Base-by-base conservation (phyloP, 2,113 vertebrate species). In the Sigmodon hispidus region DNA sequence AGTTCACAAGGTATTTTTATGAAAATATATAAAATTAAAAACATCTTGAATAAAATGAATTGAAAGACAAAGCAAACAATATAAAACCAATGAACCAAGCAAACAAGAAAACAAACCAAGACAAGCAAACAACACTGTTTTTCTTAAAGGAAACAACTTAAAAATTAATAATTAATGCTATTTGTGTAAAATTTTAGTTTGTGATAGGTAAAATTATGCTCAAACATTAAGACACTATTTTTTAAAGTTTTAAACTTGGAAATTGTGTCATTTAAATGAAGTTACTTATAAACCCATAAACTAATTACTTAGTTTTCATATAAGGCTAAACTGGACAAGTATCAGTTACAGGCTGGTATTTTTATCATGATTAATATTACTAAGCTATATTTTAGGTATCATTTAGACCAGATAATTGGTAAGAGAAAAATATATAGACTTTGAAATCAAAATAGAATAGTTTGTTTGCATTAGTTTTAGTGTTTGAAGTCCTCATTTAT, bases 331-430 rank as follows among this genome's bases (percentile, higher is more conserved):
- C 11, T 75, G 48, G 61, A 83, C 86, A 97, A 86, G 73, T 91
- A 87, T 96, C 59, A 89, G 73, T 95, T 95, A 95, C n/a, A 73
- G 59, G 29, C 72, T 96, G 94, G 90, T 73, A 84, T 84, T 94
- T 90, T 95, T 91, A 93, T 59, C 24, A 94, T 95, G 57, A 93
- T 67, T 90, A 63, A 87, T 88, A 34, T 87, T 89, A 91, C 73
- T 43, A 76, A 93, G 89, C 73, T 94, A 5, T 87, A 77, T 92
- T 93, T 89, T 76, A 96, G 40, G 77, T 90, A 95, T 73, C 26
- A 86, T 2, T 2, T 34, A 86, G 40, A 84, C 7, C 69, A 91
- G 22, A n/a, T 0, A 24, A 5, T 50, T 4, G n/a, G 1, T 6
- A 31, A 10, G 31, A 73, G 40, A 93, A 34, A 89, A 43, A 77